Conservation (phyloP, 2,888 invertebrate genomes). For the Rhingia campestris region DNA sequence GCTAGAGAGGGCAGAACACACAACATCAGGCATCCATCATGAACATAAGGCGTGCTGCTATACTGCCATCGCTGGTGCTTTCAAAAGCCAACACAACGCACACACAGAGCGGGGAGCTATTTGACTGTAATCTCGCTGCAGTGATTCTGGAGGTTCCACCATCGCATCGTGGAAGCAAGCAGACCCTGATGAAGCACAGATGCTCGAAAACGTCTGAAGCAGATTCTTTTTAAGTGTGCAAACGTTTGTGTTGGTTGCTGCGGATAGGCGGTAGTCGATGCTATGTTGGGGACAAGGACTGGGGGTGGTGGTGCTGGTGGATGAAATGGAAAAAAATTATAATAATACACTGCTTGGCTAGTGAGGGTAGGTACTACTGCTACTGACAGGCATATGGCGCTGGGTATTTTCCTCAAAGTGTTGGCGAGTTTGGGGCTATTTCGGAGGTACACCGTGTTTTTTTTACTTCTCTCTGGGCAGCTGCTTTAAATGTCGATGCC, state of each 20-base stretch:
- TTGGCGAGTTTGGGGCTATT: conserved; percentile 44
- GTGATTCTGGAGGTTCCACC: conserved; percentile 68
- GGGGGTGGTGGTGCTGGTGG: conserved; percentile 11
- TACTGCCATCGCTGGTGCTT: conserved; percentile 3
- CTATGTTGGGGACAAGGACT: neutral
- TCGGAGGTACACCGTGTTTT: conserved; percentile 21
- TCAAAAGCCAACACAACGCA: conserved; percentile 45
- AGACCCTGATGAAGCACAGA: conserved; percentile 81
- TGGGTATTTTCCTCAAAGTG: conserved; percentile 45
- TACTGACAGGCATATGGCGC: conserved; percentile 67
- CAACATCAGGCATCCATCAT: conserved; percentile 73
- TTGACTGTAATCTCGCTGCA: conserved; percentile 73
- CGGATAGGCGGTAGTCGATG: conserved; percentile 17
- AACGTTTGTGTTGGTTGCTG: conserved; percentile 67
- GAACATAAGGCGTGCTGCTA: conserved; percentile 56
- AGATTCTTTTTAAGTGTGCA: conserved; percentile 74
- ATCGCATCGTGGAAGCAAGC: conserved; percentile 29
- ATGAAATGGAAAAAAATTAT: conserved; percentile 65
- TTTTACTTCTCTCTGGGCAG: conserved; percentile 51
- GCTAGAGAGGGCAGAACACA: conserved; percentile 36
- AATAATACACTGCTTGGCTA: conserved; percentile 70
- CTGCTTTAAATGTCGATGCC: conserved; percentile 71
- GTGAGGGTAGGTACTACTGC: conserved; percentile 44
- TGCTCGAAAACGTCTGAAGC: conserved; percentile 77
- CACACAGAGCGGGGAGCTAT: conserved; percentile 22